These are phyloP conservation scores for Ammodytes marinus DNA, from an alignment of 2,113 vertebrate species.

Conservation along the genomic window DNA sequence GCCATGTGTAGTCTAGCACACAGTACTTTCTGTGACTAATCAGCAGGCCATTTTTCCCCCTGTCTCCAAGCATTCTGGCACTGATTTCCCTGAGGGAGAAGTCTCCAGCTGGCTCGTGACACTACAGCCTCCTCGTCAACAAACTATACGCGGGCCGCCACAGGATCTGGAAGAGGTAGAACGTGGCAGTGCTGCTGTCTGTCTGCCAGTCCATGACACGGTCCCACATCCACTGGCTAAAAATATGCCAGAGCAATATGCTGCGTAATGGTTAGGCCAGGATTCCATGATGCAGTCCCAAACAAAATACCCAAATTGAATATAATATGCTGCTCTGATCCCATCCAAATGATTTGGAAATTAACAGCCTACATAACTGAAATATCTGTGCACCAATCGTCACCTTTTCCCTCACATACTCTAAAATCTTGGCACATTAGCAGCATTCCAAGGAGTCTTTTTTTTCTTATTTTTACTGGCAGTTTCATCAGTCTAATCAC, in stretches of 20 bases:
- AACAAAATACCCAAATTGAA: constrained; percentile 9
- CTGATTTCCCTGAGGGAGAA: constrained; percentile 64
- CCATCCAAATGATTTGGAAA: not conserved
- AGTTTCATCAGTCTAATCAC: constrained; percentile 67
- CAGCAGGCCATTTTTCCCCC: constrained; percentile 42
- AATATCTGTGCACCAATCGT: constrained; percentile 1
- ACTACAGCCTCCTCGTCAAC: constrained; percentile 20
- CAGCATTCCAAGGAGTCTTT: not conserved
- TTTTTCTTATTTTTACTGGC: constrained; percentile 16
- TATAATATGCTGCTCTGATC: not conserved
- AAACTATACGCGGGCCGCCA: constrained; percentile 51
- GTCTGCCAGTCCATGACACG: constrained; percentile 41
- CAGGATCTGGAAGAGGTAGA: constrained; percentile 44
- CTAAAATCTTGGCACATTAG: constrained; percentile 12
- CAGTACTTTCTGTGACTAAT: constrained; percentile 33
- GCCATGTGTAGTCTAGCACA: constrained; percentile 10
- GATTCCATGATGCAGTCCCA: not conserved
- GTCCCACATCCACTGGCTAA: constrained; percentile 33
- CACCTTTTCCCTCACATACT: not conserved
- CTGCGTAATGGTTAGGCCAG: constrained; percentile 1
- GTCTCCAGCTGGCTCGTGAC: constrained; percentile 52
- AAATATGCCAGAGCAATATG: constrained; percentile 45
- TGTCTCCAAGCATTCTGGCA: constrained; percentile 51
- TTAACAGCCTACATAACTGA: not conserved
- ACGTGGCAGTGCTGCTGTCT: constrained; percentile 13